Conservation (phyloP, 2,797 vertebrate species). For the Sebastes vulpes region DNA sequence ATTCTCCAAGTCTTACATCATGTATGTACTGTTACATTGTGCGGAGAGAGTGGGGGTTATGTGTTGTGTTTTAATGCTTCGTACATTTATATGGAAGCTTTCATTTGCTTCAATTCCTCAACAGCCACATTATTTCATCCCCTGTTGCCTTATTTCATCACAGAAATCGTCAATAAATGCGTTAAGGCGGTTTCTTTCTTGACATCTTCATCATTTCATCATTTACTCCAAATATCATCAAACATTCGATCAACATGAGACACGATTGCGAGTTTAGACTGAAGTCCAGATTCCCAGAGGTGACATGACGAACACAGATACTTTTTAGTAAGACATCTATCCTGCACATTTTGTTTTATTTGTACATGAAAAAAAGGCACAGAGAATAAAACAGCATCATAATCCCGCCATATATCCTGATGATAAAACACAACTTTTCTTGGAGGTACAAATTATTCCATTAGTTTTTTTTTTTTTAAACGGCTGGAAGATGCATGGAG, state of each 20-base stretch:
- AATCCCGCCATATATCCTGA: neutral
- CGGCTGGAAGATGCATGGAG: conserved; percentile 4
- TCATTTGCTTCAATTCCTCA: neutral
- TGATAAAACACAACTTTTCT: neutral
- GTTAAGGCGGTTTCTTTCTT: conserved; percentile 2
- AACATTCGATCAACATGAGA: conserved; percentile 12
- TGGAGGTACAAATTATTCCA: neutral
- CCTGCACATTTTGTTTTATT: neutral
- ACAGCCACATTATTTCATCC: conserved; percentile 33
- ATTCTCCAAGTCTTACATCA: neutral
- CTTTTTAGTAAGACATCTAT: no score
- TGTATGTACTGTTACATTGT: neutral
- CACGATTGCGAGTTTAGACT: neutral
- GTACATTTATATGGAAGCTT: neutral
- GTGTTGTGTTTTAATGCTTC: neutral
- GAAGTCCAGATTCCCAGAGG: conserved; percentile 11
- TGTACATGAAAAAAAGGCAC: neutral
- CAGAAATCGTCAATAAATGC: conserved; percentile 28
- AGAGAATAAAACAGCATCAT: neutral
- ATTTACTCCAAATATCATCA: conserved; percentile 22
- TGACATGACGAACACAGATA: neutral
- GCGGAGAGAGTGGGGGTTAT: neutral
- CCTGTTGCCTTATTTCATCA: conserved; percentile 47
- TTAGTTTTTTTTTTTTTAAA: conserved; percentile 13
- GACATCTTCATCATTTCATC: conserved; percentile 23